phyloP scores from a whole-genome alignment of 2,888 invertebrate species.

The Strigamia transsilvanica region DNA sequence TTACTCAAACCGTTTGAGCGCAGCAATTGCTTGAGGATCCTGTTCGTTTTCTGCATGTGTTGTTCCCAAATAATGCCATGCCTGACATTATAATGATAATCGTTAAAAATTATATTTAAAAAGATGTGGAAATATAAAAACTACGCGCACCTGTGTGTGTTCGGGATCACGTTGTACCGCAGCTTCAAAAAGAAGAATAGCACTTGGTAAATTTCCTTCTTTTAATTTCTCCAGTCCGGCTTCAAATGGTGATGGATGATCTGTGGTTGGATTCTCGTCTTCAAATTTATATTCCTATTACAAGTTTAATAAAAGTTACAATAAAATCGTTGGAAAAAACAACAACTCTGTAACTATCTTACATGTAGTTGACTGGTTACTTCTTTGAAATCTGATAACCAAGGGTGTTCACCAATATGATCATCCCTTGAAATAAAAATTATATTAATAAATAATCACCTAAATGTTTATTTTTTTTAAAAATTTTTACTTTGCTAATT shows the following conservation, averaged over 20 bases:
- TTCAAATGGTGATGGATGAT: conserved; percentile 79
- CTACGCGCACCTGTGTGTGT: conserved; percentile 71
- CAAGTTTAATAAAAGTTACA: background rate
- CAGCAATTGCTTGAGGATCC: conserved; percentile 84
- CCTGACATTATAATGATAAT: conserved; percentile 55
- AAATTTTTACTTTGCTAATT: conserved; percentile 68
- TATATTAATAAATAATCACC: background rate
- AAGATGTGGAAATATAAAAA: too few species aligned
- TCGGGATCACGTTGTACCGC: conserved; percentile 84
- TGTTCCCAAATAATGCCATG: conserved; percentile 87
- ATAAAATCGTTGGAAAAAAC: background rate
- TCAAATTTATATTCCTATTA: conserved; percentile 78
- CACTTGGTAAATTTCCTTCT: conserved; percentile 91
- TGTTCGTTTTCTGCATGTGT: conserved; percentile 98
- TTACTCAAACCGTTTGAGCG: background rate
- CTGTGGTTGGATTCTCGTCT: conserved; percentile 85
- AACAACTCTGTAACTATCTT: conserved; percentile 4
- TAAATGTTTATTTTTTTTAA: conserved; percentile 5
- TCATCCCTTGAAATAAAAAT: conserved; percentile 54
- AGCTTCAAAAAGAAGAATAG: conserved; percentile 95
- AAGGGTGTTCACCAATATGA: conserved; percentile 69
- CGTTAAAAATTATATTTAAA: too few species aligned
- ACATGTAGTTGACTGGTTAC: conserved; percentile 73
- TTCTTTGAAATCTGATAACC: conserved; percentile 75
- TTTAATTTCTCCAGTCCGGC: conserved; percentile 84